Evolutionary conservation across 1,140 invertebrate species (phyloP), one percentile per base, ranked within the genome.

Genomic region (Bradynema listronoti): DNA sequence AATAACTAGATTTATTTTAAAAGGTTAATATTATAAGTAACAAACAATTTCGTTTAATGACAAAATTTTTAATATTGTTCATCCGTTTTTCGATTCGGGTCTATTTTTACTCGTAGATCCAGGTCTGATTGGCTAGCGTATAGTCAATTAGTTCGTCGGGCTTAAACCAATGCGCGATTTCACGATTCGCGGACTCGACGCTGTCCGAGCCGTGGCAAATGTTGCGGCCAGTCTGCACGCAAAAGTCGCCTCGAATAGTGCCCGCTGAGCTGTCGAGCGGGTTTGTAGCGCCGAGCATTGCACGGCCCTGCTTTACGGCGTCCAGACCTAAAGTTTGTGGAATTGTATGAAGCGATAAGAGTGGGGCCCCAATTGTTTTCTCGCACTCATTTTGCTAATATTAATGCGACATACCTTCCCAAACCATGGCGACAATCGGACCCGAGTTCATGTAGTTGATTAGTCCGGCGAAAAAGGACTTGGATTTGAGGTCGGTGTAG

Each of bases 361-460:
- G n/a, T n/a, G n/a, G n/a, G n/a, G n/a, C n/a, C n/a, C n/a, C n/a
- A n/a, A n/a, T n/a, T n/a, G n/a, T n/a, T n/a, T n/a, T n/a, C n/a
- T n/a, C n/a, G n/a, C n/a, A n/a, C n/a, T n/a, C n/a, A n/a, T n/a
- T n/a, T n/a, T n/a, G n/a, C n/a, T n/a, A n/a, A n/a, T n/a, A n/a
- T n/a, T n/a, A n/a, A 3, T n/a, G 4, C 4, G 34, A 4, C 30
- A 45, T 6, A 61, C 59, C 59, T 32, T 68, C 66, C 74, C 70
- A 75, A 47, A 77, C 91, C 92, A 97, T 97, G 42, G 92, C 89
- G 56, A 96, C 89, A 67, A 97, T 89, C 63, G 94, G 92, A 64
- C 94, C 94, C 66, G 90, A 91, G 72, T 85, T 84, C 92, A 98
- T 98, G 83, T 97, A 98, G 72, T 90, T 88, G 14, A 98, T 85